Base-by-base conservation (phyloP, 2,888 invertebrate species). In the Aporophyla nigra region DNA sequence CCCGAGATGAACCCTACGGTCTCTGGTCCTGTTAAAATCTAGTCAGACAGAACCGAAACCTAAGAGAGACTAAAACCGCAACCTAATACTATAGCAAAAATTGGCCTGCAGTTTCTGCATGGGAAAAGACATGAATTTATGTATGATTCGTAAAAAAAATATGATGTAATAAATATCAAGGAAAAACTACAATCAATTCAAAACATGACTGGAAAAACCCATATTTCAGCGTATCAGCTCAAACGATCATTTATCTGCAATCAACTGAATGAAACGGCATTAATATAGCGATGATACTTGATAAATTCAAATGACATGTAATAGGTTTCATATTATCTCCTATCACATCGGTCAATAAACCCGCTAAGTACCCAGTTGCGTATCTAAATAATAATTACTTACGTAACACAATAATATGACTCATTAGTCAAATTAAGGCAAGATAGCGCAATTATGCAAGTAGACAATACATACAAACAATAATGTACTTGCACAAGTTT, bases 311-410 rank as follows among this genome's bases (percentile, higher is more conserved):
- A 59, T 43, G 58, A 51, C 51, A 5, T 16, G 14, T 33, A 19
- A 51, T 27, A 49, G 0, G 1, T 46, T 33, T 33, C 21, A 24
- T 56, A 59, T 33, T 12, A 12, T n/a, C 1, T 43, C 43, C 5
- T 59, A 74, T 51, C 19, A 2, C 56, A 16, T 49, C 74, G 40
- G 74, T 14, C 75, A 66, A 66, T 66, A 74, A 74, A 66, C 74
- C 49, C 16, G 19, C 19, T 14, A 40, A 51, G 6, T 58, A 10
- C n/a, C 19, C 19, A 56, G 56, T 19, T 21, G 1, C 21, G 6
- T 49, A 63, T 74, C 54, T 49, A 27, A 10, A 33, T 10, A 33
- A 33, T 27, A 68, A 73, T 33, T n/a, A 6, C 21, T 33, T 73
- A 63, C 6, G 6, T 24, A 19, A n/a, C 16, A n/a, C 6, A 24